Conservation (phyloP, 2,888 invertebrate species). For the Nephrotoma appendiculata region DNA sequence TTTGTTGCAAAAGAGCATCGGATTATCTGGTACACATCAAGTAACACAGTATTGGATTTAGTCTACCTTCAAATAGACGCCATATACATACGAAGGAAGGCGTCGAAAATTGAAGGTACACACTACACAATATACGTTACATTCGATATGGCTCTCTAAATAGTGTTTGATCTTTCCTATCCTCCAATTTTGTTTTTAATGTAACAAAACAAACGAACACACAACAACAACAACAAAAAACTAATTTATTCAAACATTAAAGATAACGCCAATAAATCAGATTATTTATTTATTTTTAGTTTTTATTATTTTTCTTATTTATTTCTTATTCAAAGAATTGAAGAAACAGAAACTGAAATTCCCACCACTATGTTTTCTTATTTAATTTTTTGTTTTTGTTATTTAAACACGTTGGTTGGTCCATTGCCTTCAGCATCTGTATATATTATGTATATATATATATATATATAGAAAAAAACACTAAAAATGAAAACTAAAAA, state of each 20-base stretch:
- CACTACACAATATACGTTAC: background rate
- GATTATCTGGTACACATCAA: no score
- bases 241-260: slow-evolving; percentile 1
- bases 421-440: slow-evolving; percentile 2
- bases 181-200: background rate
- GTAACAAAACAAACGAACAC: background rate
- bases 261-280: slow-evolving; percentile 3
- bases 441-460: background rate
- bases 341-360: background rate
- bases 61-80: no score
- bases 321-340: background rate
- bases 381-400: background rate
- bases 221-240: background rate
- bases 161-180: background rate
- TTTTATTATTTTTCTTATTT: background rate
- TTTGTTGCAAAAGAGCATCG: no score
- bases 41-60: no score
- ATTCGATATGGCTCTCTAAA: background rate
- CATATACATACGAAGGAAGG: background rate
- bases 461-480: background rate
- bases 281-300: background rate
- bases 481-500: background rate
- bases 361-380: background rate
- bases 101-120: background rate
- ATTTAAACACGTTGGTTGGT: slow-evolving; percentile 1